phyloP scores from a whole-genome alignment of 2,113 vertebrate species.

The Picathartes gymnocephalus region DNA sequence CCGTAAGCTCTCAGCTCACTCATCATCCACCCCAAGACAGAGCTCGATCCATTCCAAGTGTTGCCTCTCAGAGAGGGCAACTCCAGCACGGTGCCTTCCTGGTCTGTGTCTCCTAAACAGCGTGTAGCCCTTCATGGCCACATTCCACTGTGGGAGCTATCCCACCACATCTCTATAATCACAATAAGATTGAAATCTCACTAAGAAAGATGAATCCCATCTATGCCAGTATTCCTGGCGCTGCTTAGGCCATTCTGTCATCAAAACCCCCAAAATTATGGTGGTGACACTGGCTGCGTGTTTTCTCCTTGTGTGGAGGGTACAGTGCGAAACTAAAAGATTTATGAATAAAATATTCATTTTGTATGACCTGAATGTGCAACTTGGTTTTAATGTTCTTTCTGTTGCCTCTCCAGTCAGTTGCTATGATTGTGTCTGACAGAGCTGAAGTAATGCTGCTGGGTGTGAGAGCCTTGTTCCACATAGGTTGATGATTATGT shows the following conservation, averaged over 20 bases:
- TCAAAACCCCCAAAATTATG: not conserved
- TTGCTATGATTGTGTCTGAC: not conserved
- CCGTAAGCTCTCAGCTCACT: not conserved
- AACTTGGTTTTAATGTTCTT: not conserved
- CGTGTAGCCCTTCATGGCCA: not conserved
- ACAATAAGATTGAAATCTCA: not conserved
- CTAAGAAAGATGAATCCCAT: not conserved
- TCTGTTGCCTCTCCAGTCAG: rapidly evolving
- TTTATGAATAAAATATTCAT: not conserved
- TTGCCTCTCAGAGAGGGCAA: not conserved
- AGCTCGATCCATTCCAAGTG: not conserved
- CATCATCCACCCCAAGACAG: not conserved
- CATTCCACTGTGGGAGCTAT: not conserved
- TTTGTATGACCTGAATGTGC: not conserved
- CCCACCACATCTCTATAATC: not conserved
- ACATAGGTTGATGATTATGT: not conserved
- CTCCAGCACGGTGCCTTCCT: not conserved
- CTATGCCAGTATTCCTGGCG: not conserved
- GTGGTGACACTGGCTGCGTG: not conserved
- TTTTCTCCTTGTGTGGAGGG: not conserved
- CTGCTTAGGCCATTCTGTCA: not conserved
- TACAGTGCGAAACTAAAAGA: not conserved
- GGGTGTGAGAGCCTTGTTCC: not conserved
- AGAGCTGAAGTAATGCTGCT: not conserved
- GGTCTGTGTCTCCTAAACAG: not conserved